phyloP scores from a whole-genome alignment of 2,113 vertebrate genomes.

The Siniperca chuatsi region DNA sequence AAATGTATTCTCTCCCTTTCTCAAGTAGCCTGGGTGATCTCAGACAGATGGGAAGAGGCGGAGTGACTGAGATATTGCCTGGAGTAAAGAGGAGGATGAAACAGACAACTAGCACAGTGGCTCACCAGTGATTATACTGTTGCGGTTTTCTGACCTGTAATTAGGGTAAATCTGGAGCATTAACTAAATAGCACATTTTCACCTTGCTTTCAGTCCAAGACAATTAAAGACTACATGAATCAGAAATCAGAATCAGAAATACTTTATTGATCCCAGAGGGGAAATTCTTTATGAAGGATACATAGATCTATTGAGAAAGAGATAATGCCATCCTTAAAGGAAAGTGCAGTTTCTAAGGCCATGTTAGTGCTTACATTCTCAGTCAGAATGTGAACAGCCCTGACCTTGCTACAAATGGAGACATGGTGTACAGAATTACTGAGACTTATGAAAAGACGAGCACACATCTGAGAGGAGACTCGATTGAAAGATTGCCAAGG shows the following conservation, averaged over 20 bases:
- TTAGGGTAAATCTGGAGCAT: slow-evolving; percentile 44
- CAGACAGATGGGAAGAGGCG: slow-evolving; percentile 68
- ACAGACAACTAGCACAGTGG: slow-evolving; percentile 48
- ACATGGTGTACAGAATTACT: slow-evolving; percentile 44
- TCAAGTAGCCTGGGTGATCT: slow-evolving; percentile 59
- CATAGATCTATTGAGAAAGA: slow-evolving; percentile 6
- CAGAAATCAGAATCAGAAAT: no score
- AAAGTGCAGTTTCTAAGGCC: slow-evolving; percentile 20
- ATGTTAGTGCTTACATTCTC: neutral
- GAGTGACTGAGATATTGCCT: slow-evolving; percentile 54
- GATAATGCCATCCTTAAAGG: neutral
- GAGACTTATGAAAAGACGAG: slow-evolving; percentile 42
- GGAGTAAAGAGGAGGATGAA: slow-evolving; percentile 56
- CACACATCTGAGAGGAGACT: slow-evolving; percentile 38
- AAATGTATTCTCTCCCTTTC: slow-evolving; percentile 50
- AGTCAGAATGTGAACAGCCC: slow-evolving; percentile 18
- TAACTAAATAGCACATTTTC: slow-evolving; percentile 37
- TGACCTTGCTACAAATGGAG: slow-evolving; percentile 34
- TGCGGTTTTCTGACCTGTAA: slow-evolving; percentile 58
- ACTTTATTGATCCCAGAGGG: no score
- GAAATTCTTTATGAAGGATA: neutral
- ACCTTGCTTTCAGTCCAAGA: slow-evolving; percentile 26
- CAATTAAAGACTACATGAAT: slow-evolving; percentile 1
- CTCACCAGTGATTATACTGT: slow-evolving; percentile 56
- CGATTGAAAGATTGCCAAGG: slow-evolving; percentile 50